Percentiles rank a stretch among this genome's conserved stretches.
These are phyloP conservation scores for Parambassis ranga DNA, from an alignment of 2,797 vertebrate species.

Conservation along the genomic window DNA sequence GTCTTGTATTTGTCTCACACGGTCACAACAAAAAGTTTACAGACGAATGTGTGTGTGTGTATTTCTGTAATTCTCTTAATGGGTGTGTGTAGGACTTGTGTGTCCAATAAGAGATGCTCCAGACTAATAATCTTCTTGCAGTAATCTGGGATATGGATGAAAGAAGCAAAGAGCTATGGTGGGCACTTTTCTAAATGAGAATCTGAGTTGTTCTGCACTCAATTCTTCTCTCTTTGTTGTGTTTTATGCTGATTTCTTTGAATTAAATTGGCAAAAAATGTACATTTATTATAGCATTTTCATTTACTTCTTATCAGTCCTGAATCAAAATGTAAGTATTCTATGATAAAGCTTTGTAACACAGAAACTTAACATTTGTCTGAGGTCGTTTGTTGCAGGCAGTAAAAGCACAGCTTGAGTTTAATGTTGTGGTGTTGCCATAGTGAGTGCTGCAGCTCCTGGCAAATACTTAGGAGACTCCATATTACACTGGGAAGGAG, in stretches of 20 bases:
- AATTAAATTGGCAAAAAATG: background rate
- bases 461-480: constrained; percentile 7
- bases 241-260: background rate
- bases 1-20: background rate
- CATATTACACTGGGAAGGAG: background rate
- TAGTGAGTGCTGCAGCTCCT: constrained; percentile 29
- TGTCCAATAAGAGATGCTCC: background rate
- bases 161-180: background rate
- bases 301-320: no score
- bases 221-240: background rate
- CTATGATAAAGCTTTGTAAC: no score
- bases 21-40: background rate
- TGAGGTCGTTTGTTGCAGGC: constrained; percentile 19
- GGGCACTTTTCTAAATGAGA: constrained; percentile 34
- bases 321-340: no score
- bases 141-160: constrained; percentile 56
- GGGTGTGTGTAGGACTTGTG: background rate
- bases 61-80: background rate
- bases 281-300: no score
- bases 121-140: constrained; percentile 48
- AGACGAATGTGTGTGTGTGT: background rate
- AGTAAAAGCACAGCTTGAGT: constrained; percentile 10
- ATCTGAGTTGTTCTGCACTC: background rate
- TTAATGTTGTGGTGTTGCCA: constrained; percentile 63
- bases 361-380: constrained; percentile 1